phyloP scores from a whole-genome alignment of 1,140 invertebrate species.

The Drosophila sechellia region DNA sequence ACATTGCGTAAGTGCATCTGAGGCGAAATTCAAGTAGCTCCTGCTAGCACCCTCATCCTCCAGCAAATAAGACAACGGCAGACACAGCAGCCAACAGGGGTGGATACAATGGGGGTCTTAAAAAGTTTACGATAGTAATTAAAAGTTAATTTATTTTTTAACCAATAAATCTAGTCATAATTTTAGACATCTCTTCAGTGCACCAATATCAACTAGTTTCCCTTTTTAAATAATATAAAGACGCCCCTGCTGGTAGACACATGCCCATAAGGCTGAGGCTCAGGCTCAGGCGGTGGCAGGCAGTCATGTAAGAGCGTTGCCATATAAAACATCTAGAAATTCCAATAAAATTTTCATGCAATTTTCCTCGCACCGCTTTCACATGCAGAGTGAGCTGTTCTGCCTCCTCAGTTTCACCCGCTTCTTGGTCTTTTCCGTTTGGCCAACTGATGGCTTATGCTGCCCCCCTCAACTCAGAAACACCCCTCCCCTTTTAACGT shows the following conservation, averaged over 20 bases:
- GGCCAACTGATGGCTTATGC: conserved; percentile 55
- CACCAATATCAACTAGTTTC: background rate
- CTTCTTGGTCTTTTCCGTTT: conserved; percentile 19
- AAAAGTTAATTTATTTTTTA: too few relatives aligned
- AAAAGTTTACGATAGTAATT: too few relatives aligned
- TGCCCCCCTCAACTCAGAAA: conserved; percentile 1
- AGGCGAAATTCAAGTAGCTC: conserved; percentile 63
- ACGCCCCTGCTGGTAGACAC: conserved; percentile 7
- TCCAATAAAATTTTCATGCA: conserved; percentile 69
- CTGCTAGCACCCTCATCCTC: conserved; percentile 18
- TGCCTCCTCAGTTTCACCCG: background rate
- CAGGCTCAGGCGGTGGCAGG: conserved; percentile 49
- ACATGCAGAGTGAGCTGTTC: conserved; percentile 45
- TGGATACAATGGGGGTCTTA: background rate
- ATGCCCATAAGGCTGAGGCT: conserved; percentile 33
- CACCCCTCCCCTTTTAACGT: background rate
- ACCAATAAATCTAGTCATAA: too few relatives aligned
- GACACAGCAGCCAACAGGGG: conserved; percentile 9
- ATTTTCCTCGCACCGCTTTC: conserved; percentile 52
- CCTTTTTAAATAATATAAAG: background rate
- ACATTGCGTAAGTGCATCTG: conserved; percentile 71
- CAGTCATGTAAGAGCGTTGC: conserved; percentile 63
- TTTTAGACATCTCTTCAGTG: too few relatives aligned
- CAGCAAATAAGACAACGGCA: conserved; percentile 24
- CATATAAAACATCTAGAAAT: conserved; percentile 69